A percentile compares a stretch with the other conserved stretches of the same genome.
These are phyloP conservation scores for Isichthys henryi DNA, from an alignment of 2,113 vertebrate genomes.

Conservation along the genomic window DNA sequence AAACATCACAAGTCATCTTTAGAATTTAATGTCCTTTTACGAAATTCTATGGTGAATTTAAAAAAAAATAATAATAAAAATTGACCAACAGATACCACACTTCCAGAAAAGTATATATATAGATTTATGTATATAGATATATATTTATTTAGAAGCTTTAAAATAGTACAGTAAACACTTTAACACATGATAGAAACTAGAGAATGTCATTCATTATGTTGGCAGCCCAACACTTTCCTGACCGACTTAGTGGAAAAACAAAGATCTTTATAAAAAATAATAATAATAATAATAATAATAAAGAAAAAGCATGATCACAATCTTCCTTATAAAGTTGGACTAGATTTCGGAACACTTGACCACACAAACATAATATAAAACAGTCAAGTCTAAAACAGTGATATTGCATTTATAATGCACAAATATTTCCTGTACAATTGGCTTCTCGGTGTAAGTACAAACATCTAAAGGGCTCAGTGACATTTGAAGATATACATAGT, in stretches of 20 bases:
- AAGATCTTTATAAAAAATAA: constrained; percentile 9
- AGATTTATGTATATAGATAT: constrained; percentile 72
- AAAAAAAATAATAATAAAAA: constrained; percentile 25
- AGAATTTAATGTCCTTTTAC: constrained; percentile 30
- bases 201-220: constrained; percentile 78
- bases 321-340: constrained; percentile 81
- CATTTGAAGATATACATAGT: constrained; percentile 78
- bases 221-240: constrained; percentile 68
- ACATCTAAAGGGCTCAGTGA: constrained; percentile 94
- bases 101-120: constrained; percentile 83
- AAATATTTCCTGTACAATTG: constrained; percentile 86
- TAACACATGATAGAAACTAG: constrained; percentile 98
- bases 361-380: constrained; percentile 96
- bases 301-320: constrained; percentile 72
- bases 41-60: constrained; percentile 33
- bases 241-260: constrained; percentile 50
- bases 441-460: constrained; percentile 81
- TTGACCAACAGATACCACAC: constrained; percentile 61
- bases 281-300: constrained; percentile 25
- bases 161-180: constrained; percentile 99
- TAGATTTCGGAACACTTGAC: constrained; percentile 78
- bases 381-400: constrained; percentile 94
- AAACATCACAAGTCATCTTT: constrained; percentile 27
- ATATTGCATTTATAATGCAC: constrained; percentile 97
- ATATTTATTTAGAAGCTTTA: constrained; percentile 96